These are phyloP conservation scores for Radopholus similis DNA, from an alignment of 1,140 invertebrate genomes.

Conservation along the genomic window DNA sequence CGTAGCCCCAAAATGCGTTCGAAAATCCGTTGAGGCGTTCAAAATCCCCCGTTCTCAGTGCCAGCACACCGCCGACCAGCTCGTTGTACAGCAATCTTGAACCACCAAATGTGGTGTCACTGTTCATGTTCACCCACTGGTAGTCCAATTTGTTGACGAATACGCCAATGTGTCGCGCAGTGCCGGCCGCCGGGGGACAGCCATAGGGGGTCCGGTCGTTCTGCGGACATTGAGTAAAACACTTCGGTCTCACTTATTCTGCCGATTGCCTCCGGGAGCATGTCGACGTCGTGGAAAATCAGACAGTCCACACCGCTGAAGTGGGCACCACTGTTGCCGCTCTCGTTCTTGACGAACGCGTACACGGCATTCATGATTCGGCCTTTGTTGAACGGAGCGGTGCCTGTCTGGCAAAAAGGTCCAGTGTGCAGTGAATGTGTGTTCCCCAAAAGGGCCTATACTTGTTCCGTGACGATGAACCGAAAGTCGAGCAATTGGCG, in stretches of 20 bases:
- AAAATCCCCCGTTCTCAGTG: conserved; percentile 68
- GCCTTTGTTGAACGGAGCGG: conserved; percentile 80
- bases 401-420: conserved; percentile 60
- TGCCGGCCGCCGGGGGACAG: conserved; percentile 70
- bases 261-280: no score
- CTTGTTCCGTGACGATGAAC: conserved; percentile 61
- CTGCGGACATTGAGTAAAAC: no score
- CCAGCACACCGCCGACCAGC: conserved; percentile 74
- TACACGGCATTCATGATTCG: conserved; percentile 89
- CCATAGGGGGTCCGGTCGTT: conserved; percentile 76
- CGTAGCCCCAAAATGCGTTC: conserved; percentile 79
- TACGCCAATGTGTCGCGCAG: conserved; percentile 78
- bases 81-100: conserved; percentile 73
- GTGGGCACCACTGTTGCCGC: no score
- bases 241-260: no score
- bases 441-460: no score
- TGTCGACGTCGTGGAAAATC: conserved; percentile 68
- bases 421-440: not conserved
- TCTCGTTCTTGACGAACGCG: no score
- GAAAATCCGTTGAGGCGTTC: conserved; percentile 83
- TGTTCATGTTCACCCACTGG: conserved; percentile 64
- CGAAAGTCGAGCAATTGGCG: conserved; percentile 67
- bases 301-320: conserved; percentile 45
- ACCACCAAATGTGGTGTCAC: not conserved
- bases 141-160: conserved; percentile 82